Evolutionary conservation across 35 echinoderm and acorn worm genomes (phyloP).

Genomic region (Stichopus chloronotus): DNA sequence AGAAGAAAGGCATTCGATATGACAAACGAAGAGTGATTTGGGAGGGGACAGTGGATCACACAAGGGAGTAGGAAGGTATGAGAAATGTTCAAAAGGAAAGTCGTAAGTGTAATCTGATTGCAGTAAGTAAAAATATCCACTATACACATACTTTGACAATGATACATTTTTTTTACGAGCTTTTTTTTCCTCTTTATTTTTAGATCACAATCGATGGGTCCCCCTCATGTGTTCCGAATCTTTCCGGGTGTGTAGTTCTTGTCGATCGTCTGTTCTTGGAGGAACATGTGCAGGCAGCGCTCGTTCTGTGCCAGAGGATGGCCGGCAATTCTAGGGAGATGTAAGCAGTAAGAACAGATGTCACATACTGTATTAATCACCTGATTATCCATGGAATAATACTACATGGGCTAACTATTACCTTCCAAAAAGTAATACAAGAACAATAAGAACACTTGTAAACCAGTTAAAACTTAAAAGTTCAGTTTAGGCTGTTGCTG

Average conservation of each 20-base stretch:
- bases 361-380: not conserved
- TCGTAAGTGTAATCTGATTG: slow-evolving; percentile 44
- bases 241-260: slow-evolving; percentile 96
- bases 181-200: not conserved
- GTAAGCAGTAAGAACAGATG: not conserved
- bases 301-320: slow-evolving; percentile 98
- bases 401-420: no score
- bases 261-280: slow-evolving; percentile 85
- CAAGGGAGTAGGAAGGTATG: not conserved
- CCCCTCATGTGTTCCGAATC: slow-evolving; percentile 85
- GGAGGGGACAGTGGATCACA: no score
- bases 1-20: no score
- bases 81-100: not conserved
- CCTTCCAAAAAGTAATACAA: no score
- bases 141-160: slow-evolving; percentile 54
- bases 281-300: slow-evolving; percentile 97
- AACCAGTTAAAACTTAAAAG: no score
- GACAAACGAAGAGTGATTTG: no score
- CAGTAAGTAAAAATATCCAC: slow-evolving; percentile 55
- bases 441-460: not conserved
- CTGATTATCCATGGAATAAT: not conserved
- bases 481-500: no score
- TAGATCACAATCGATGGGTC: not conserved
- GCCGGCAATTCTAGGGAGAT: slow-evolving; percentile 81
- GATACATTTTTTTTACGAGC: slow-evolving; percentile 15